Conservation (phyloP, 2,113 vertebrate genomes). For the Electrona antarctica region DNA sequence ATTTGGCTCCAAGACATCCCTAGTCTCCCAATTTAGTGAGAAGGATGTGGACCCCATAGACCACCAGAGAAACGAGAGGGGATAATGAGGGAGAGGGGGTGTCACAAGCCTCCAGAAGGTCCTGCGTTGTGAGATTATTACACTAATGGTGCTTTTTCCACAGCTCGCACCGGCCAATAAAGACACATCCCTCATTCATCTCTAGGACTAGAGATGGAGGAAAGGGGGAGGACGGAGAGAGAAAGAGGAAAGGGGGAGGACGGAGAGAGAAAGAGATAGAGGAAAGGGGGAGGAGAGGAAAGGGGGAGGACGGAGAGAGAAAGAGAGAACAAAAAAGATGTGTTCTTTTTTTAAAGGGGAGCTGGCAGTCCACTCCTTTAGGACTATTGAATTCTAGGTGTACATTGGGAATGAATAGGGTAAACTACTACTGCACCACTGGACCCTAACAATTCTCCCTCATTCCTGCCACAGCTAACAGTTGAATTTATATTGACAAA, state of each 20-base stretch:
- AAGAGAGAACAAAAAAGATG: not conserved
- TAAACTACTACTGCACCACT: too few species aligned
- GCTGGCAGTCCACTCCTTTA: not conserved
- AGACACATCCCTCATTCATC: conserved; percentile 37
- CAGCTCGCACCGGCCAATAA: conserved; percentile 26
- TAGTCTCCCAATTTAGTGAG: conserved; percentile 61
- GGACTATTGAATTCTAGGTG: conserved; percentile 11
- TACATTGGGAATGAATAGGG: too few species aligned
- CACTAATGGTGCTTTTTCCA: conserved; percentile 40
- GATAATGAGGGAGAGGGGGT: conserved; percentile 49
- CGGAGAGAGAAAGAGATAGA: not conserved
- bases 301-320: not conserved
- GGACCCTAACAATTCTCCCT: conserved; percentile 2
- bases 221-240: not conserved
- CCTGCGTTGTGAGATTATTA: conserved; percentile 53
- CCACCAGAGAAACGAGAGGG: conserved; percentile 47
- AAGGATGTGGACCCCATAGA: conserved; percentile 57
- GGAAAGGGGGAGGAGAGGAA: too few species aligned
- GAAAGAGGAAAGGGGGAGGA: not conserved
- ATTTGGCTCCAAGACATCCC: conserved; percentile 62
- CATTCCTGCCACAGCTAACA: conserved; percentile 2
- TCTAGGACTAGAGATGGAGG: not conserved
- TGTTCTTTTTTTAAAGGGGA: conserved; percentile 8
- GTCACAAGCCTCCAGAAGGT: conserved; percentile 49
- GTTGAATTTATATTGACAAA: conserved; percentile 15